Conservation (phyloP, 1,140 invertebrate species). For the Hylyphantes graminicola region DNA sequence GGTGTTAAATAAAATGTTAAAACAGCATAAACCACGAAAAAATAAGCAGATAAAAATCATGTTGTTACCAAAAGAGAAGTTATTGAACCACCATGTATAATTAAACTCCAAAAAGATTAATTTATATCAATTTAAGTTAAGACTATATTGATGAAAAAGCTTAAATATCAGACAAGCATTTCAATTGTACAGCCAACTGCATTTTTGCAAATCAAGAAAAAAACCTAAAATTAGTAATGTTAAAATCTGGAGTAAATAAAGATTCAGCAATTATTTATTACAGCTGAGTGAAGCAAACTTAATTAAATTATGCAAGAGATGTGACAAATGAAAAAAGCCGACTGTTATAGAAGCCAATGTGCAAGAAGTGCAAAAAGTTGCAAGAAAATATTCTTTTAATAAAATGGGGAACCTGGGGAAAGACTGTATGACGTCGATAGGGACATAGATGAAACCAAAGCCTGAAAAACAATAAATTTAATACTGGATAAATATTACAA, state of each 20-base stretch:
- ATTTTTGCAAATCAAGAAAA: background rate
- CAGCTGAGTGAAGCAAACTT: no score
- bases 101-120: no score
- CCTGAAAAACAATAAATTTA: constrained; percentile 26
- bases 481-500: background rate
- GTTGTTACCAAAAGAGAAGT: no score
- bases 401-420: constrained; percentile 22
- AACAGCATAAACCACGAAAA: no score
- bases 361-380: background rate
- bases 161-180: no score
- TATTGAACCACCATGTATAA: no score
- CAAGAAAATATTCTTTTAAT: background rate
- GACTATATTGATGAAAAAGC: background rate
- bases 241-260: background rate
- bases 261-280: no score
- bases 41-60: no score
- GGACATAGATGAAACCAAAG: constrained; percentile 12
- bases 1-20: no score
- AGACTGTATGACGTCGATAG: constrained; percentile 26
- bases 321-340: no score
- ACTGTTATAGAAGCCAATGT: background rate
- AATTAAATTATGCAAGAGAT: no score
- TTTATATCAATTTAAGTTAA: no score
- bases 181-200: background rate
- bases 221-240: background rate